Conservation (phyloP, 37 sponge, comb jelly and placozoan species). For the Cliona cf. orientalis region DNA sequence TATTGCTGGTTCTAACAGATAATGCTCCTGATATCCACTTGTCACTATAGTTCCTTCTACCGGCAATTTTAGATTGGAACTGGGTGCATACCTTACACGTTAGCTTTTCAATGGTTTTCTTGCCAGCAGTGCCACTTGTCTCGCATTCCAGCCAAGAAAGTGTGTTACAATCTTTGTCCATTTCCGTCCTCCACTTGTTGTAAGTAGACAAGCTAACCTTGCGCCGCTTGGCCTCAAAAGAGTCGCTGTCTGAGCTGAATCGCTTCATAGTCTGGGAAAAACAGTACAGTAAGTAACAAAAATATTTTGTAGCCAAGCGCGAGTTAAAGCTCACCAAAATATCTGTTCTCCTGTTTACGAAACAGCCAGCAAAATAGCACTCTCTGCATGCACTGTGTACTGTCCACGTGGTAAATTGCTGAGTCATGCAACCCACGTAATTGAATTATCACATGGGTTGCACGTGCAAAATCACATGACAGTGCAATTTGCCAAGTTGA, state of each 20-base stretch:
- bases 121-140: background rate
- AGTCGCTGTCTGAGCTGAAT: background rate
- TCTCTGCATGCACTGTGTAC: too few species aligned
- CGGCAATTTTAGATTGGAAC: background rate
- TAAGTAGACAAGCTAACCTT: background rate
- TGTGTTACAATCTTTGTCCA: background rate
- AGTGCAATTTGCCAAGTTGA: too few species aligned
- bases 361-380: too few species aligned
- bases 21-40: background rate
- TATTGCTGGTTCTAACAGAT: background rate
- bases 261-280: background rate
- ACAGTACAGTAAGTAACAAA: too few species aligned
- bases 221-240: background rate
- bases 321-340: too few species aligned
- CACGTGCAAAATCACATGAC: too few species aligned
- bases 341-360: too few species aligned
- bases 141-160: too few species aligned
- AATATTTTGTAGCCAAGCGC: too few species aligned
- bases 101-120: background rate
- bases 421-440: too few species aligned
- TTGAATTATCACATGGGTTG: too few species aligned
- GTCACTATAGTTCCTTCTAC: background rate
- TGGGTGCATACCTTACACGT: background rate
- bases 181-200: background rate
- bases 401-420: too few species aligned